phyloP scores from a whole-genome alignment of 2,797 vertebrate species.

The Pelodytes ibericus region DNA sequence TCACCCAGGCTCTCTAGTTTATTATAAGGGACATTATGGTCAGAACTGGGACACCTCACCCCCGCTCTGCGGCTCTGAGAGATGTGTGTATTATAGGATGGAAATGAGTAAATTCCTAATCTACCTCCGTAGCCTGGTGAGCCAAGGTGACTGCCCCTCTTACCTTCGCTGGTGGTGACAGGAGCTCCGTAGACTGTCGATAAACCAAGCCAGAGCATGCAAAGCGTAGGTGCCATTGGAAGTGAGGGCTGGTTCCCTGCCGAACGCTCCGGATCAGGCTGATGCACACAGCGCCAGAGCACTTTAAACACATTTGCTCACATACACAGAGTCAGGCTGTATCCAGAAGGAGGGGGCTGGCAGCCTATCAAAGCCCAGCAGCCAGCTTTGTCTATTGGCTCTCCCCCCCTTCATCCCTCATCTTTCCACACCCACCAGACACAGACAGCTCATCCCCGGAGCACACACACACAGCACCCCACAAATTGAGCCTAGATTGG shows the following conservation, averaged over 20 bases:
- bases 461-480: too few species aligned
- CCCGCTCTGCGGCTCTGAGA: too few species aligned
- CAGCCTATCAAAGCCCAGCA: constrained; percentile 67
- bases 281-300: constrained; percentile 55
- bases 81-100: too few species aligned
- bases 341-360: constrained; percentile 63
- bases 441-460: neutral
- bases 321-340: constrained; percentile 59
- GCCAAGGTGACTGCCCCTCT: constrained; percentile 40
- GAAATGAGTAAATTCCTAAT: too few species aligned
- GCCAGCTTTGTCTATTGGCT: constrained; percentile 67
- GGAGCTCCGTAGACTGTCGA: constrained; percentile 68
- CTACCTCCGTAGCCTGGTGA: too few species aligned
- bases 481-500: neutral
- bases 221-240: constrained; percentile 19
- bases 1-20: too few species aligned
- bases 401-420: neutral
- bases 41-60: too few species aligned
- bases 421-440: neutral
- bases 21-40: too few species aligned
- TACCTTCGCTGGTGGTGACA: constrained; percentile 74
- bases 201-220: constrained; percentile 62
- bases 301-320: constrained; percentile 70
- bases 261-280: constrained; percentile 56
- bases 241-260: constrained; percentile 28